A percentile compares a stretch with the other conserved stretches of the same genome.
phyloP scores from a whole-genome alignment of 2,797 vertebrate species.

The Lacerta viridis region DNA sequence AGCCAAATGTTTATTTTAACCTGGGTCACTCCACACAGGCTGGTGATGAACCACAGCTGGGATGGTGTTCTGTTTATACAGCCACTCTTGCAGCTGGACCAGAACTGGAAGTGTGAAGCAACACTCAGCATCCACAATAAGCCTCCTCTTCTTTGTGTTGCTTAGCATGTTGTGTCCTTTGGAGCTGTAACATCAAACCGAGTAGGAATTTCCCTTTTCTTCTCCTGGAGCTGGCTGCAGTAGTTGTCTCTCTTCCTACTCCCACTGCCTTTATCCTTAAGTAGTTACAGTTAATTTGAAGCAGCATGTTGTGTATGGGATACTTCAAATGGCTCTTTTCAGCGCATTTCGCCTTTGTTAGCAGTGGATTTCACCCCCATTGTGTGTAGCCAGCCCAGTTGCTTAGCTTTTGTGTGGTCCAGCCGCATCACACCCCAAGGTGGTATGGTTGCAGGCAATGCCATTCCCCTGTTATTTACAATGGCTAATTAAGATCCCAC shows the following conservation, averaged over 20 bases:
- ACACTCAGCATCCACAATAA: neutral
- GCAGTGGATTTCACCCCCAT: conserved; percentile 70
- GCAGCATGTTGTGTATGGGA: neutral
- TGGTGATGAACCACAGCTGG: neutral
- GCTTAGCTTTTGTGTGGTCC: conserved; percentile 80
- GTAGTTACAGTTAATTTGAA: conserved; percentile 58
- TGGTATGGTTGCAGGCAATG: conserved; percentile 78
- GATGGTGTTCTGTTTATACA: neutral
- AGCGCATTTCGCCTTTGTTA: conserved; percentile 45
- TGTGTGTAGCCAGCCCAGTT: conserved; percentile 72
- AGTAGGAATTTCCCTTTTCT: neutral
- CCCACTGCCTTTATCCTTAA: conserved; percentile 16
- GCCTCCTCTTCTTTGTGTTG: neutral
- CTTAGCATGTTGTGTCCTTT: neutral
- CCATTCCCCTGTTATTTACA: conserved; percentile 79
- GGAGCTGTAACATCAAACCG: conserved; percentile 7
- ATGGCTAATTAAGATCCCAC: conserved; percentile 81
- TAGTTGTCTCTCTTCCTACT: neutral
- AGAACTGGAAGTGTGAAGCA: neutral
- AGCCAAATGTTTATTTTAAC: neutral
- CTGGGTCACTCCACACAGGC: too few species aligned
- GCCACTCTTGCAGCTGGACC: neutral
- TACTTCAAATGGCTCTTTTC: conserved; percentile 22
- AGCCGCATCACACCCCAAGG: conserved; percentile 78
- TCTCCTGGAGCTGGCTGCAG: neutral